Conservation (phyloP, 1,140 invertebrate genomes). For the Chironomus tepperi region DNA sequence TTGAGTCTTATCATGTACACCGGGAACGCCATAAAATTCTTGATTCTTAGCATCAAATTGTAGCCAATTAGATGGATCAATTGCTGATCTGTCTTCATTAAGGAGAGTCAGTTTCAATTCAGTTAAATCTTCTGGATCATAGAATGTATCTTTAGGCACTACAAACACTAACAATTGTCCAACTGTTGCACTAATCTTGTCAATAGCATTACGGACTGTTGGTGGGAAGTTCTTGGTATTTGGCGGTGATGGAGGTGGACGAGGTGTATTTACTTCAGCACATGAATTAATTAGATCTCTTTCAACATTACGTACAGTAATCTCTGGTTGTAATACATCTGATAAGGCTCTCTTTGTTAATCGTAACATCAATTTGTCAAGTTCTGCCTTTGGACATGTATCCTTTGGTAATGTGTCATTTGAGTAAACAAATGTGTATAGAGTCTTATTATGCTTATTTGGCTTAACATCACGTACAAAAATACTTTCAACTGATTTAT, state of each 20-base stretch:
- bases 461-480: conserved; percentile 36
- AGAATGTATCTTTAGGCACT: conserved; percentile 82
- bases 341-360: conserved; percentile 45
- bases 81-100: conserved; percentile 51
- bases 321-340: conserved; percentile 49
- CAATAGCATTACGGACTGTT: conserved; percentile 71
- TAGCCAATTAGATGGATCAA: conserved; percentile 68
- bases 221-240: conserved; percentile 60
- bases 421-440: conserved; percentile 70
- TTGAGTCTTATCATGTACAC: conserved; percentile 53
- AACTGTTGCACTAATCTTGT: conserved; percentile 68
- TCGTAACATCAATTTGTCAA: conserved; percentile 50
- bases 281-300: conserved; percentile 56
- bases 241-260: conserved; percentile 43
- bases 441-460: conserved; percentile 36
- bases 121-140: conserved; percentile 75
- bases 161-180: conserved; percentile 68
- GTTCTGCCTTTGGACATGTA: conserved; percentile 59
- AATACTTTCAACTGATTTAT: conserved; percentile 29
- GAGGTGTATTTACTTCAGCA: conserved; percentile 38
- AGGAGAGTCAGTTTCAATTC: conserved; percentile 65
- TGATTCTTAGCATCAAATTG: conserved; percentile 83
- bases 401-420: conserved; percentile 75
- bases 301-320: conserved; percentile 52
- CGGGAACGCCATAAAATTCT: conserved; percentile 80